Evolutionary conservation across 2,888 invertebrate genomes (phyloP).

Genomic region (Caenorhabditis uteleia): DNA sequence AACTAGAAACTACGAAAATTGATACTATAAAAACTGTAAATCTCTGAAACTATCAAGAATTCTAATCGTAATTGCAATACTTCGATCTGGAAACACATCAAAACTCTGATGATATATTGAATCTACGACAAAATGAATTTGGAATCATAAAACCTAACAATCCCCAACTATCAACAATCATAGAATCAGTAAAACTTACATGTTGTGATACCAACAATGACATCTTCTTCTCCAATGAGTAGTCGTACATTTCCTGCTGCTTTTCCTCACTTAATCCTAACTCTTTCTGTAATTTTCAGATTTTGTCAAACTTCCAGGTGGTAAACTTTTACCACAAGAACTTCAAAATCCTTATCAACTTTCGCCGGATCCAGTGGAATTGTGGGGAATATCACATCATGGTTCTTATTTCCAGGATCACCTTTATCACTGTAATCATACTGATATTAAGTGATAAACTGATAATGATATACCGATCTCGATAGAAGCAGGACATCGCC

Average conservation of each 20-base stretch:
- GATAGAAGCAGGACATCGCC: slow-evolving; percentile 51
- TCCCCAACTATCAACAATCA: too few relatives aligned
- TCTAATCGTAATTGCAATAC: too few relatives aligned
- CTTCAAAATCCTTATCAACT: slow-evolving; percentile 34
- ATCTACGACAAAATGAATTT: not conserved
- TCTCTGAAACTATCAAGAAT: too few relatives aligned
- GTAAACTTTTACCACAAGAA: slow-evolving; percentile 25
- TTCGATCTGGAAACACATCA: too few relatives aligned
- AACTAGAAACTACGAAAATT: too few relatives aligned
- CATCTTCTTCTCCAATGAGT: slow-evolving; percentile 61
- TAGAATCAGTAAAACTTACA: slow-evolving; percentile 42
- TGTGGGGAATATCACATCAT: slow-evolving; percentile 18
- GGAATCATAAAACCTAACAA: not conserved
- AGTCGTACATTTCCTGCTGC: slow-evolving; percentile 53
- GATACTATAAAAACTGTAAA: too few relatives aligned
- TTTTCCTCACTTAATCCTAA: slow-evolving; percentile 63
- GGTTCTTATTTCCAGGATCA: slow-evolving; percentile 16
- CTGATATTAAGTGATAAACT: not conserved
- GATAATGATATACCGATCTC: slow-evolving; percentile 10
- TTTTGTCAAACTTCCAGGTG: not conserved
- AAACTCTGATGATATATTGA: not conserved
- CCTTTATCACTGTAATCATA: slow-evolving; percentile 36
- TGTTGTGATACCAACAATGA: slow-evolving; percentile 50
- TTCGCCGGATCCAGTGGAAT: slow-evolving; percentile 28
- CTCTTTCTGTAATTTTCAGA: slow-evolving; percentile 44